These are phyloP conservation scores for Callyntrura sp. DNA, from an alignment of 2,888 invertebrate species.

Conservation along the genomic window DNA sequence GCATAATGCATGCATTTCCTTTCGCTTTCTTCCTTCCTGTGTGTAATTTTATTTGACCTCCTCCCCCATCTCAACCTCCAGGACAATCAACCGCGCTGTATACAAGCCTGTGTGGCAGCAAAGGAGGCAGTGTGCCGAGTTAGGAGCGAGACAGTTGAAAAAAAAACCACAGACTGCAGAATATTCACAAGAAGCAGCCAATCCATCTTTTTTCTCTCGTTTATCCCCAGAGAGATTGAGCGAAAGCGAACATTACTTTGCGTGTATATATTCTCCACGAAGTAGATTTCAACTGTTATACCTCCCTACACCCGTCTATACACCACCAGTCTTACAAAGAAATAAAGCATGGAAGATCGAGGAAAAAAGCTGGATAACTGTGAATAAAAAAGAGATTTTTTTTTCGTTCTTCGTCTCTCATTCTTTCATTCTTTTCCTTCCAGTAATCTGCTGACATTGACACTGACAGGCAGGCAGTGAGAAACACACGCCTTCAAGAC, in stretches of 20 bases:
- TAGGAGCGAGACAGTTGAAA: background rate
- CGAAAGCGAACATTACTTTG: slow-evolving; percentile 20
- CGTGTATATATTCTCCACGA: no score
- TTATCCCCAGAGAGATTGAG: slow-evolving; percentile 49
- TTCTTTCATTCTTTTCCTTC: slow-evolving; percentile 45
- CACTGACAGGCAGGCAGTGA: slow-evolving; percentile 76
- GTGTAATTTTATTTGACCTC: slow-evolving; percentile 78
- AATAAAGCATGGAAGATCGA: slow-evolving; percentile 22
- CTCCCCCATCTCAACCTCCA: no score
- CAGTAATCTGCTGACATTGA: slow-evolving; percentile 78
- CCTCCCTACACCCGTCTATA: no score
- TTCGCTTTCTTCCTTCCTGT: slow-evolving; percentile 1
- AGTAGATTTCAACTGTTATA: background rate
- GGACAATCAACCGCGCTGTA: no score
- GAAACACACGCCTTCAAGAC: slow-evolving; percentile 75
- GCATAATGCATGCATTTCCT: slow-evolving; percentile 29
- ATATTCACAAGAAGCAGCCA: slow-evolving; percentile 21
- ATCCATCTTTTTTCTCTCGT: slow-evolving; percentile 42
- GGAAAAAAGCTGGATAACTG: slow-evolving; percentile 20
- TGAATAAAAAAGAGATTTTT: slow-evolving; percentile 54
- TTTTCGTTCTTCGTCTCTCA: slow-evolving; percentile 4
- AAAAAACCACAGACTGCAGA: slow-evolving; percentile 42
- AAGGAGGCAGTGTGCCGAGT: no score
- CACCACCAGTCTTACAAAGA: background rate
- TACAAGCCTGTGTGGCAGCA: no score